Conservation (phyloP, 2,888 invertebrate species). For the Drosophila paracracens region DNA sequence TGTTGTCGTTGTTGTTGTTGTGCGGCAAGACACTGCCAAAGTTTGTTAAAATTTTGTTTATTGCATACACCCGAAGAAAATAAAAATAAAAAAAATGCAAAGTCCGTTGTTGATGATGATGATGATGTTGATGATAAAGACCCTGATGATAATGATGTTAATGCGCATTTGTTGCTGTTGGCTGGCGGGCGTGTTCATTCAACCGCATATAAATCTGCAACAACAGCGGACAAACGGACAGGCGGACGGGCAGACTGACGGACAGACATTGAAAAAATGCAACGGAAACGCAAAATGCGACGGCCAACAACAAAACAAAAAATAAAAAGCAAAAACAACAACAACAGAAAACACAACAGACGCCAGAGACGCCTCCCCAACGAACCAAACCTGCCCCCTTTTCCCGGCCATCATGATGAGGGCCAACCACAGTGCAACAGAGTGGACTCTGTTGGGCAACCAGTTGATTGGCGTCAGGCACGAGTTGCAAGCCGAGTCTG, state of each 20-base stretch:
- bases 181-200: conserved; percentile 81
- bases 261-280: conserved; percentile 58
- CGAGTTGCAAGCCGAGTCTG: conserved; percentile 45
- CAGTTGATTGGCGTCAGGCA: conserved; percentile 75
- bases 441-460: conserved; percentile 59
- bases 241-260: background rate
- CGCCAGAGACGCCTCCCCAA: conserved; percentile 1
- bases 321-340: conserved; percentile 24
- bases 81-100: conserved; percentile 10
- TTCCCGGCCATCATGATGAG: background rate
- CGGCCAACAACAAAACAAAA: conserved; percentile 37
- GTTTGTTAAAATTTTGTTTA: conserved; percentile 70
- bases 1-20: conserved; percentile 41
- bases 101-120: conserved; percentile 7
- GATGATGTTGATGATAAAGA: conserved; percentile 14
- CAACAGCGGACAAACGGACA: conserved; percentile 22
- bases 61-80: conserved; percentile 28
- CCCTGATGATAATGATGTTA: conserved; percentile 35
- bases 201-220: conserved; percentile 82
- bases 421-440: conserved; percentile 22
- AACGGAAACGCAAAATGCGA: conserved; percentile 74
- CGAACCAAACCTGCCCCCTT: too few species aligned
- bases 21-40: conserved; percentile 44
- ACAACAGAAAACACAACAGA: background rate
- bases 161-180: conserved; percentile 51